These are phyloP conservation scores for Meriones psammophilus DNA, from an alignment of 2,797 vertebrate genomes.

Conservation along the genomic window DNA sequence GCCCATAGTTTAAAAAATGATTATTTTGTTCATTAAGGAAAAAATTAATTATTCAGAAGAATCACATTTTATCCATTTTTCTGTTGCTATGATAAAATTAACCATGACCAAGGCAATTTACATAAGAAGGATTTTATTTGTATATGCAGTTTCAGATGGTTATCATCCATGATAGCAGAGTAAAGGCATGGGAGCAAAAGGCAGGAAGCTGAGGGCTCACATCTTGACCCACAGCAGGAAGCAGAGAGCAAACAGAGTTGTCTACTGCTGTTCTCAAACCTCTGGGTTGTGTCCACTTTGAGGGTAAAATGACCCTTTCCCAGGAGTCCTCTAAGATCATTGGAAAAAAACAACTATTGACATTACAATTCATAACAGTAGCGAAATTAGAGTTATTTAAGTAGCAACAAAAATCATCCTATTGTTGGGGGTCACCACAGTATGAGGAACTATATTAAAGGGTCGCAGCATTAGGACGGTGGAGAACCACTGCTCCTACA, in stretches of 20 bases:
- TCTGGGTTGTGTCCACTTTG: background rate
- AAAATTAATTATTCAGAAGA: constrained; percentile 33
- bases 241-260: background rate
- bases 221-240: background rate
- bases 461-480: background rate
- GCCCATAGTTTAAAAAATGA: constrained; percentile 23
- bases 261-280: background rate
- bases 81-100: too few species aligned
- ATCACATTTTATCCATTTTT: background rate
- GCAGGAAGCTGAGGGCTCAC: background rate
- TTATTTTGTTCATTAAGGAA: background rate
- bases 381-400: background rate
- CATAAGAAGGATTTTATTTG: background rate
- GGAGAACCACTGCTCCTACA: background rate
- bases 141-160: background rate
- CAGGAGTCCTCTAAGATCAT: background rate
- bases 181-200: background rate
- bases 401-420: background rate
- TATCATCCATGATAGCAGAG: background rate
- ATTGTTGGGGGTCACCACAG: background rate
- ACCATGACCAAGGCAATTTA: background rate
- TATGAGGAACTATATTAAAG: background rate
- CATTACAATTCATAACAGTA: background rate
- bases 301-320: background rate
- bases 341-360: background rate